Evolutionary conservation across 2,797 vertebrate species (phyloP).

Genomic region (Phylloscopus collybita): DNA sequence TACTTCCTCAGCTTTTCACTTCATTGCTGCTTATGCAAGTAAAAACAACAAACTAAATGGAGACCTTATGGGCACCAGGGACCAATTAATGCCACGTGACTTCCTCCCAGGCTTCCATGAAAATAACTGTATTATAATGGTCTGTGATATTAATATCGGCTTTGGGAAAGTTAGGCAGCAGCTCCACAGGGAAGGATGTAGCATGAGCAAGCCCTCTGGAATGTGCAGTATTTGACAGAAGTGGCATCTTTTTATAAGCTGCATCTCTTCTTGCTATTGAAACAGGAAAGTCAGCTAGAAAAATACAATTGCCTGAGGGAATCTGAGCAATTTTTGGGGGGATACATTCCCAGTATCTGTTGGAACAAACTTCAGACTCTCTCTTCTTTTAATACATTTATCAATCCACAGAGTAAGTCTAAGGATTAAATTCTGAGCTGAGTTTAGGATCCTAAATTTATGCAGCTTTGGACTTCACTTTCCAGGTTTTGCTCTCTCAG

Average conservation of each 20-base stretch:
- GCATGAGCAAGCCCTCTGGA: constrained; percentile 89
- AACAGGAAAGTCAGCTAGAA: constrained; percentile 1
- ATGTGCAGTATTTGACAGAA: constrained; percentile 86
- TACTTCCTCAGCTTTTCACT: constrained; percentile 95
- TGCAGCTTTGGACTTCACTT: background rate
- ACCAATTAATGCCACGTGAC: constrained; percentile 97
- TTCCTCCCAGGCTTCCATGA: constrained; percentile 97
- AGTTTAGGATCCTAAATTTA: background rate
- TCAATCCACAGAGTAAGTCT: background rate
- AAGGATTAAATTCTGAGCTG: background rate
- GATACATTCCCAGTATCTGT: background rate
- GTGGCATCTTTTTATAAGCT: constrained; percentile 65
- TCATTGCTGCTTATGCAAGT: constrained; percentile 92
- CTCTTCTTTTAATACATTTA: background rate
- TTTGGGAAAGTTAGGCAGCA: constrained; percentile 92
- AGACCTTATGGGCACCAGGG: constrained; percentile 86
- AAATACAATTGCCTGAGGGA: background rate
- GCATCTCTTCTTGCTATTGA: constrained; percentile 28
- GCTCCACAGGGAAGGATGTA: constrained; percentile 87
- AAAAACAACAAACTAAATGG: constrained; percentile 95
- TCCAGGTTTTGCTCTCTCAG: background rate
- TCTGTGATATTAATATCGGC: constrained; percentile 98
- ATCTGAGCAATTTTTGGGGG: background rate
- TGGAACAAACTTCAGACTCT: background rate
- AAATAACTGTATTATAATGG: constrained; percentile 99